A percentile compares a stretch with the other conserved stretches of the same genome.
Evolutionary conservation across 2,113 vertebrate species (phyloP).

Genomic region (Epinephelus cyanopodus): DNA sequence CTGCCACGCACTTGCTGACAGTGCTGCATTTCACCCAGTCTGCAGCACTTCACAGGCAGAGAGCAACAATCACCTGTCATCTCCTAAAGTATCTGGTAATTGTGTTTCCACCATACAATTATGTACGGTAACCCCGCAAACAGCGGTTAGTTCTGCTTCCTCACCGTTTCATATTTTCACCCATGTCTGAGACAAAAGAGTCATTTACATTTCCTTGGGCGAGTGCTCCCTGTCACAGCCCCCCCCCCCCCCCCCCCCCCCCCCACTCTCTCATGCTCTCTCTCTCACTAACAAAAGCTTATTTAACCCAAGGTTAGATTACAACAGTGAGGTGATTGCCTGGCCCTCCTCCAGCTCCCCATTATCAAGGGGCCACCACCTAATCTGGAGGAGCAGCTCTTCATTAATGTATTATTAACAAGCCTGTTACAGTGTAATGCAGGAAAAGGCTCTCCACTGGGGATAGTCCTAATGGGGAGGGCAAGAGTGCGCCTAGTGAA

Average conservation of each 20-base stretch:
- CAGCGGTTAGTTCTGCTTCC: conserved; percentile 57
- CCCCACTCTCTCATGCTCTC: conserved; percentile 20
- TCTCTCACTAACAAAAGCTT: conserved; percentile 80
- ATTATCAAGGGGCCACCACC: conserved; percentile 91
- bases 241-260: neutral
- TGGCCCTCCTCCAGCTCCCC: conserved; percentile 89
- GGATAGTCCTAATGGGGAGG: conserved; percentile 88
- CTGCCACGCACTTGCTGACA: conserved; percentile 59
- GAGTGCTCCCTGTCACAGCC: conserved; percentile 35
- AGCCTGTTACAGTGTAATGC: conserved; percentile 89
- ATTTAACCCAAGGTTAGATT: conserved; percentile 90
- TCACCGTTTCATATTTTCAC: conserved; percentile 72
- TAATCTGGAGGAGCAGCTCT: conserved; percentile 91
- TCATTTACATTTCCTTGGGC: conserved; percentile 83
- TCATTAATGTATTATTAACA: conserved; percentile 97
- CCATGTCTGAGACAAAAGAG: conserved; percentile 79
- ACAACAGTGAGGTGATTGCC: conserved; percentile 87
- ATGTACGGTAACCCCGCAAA: conserved; percentile 50
- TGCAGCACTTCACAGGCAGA: conserved; percentile 53
- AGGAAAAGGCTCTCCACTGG: conserved; percentile 85
- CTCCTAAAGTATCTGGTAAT: conserved; percentile 73
- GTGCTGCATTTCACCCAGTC: conserved; percentile 49
- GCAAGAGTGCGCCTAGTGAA: conserved; percentile 85
- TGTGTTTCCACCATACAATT: conserved; percentile 66
- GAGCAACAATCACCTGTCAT: conserved; percentile 71